Percentiles rank a stretch among this genome's conserved stretches.
These are phyloP conservation scores for Agriopis aurantiaria DNA, from an alignment of 2,888 invertebrate species.

Conservation along the genomic window DNA sequence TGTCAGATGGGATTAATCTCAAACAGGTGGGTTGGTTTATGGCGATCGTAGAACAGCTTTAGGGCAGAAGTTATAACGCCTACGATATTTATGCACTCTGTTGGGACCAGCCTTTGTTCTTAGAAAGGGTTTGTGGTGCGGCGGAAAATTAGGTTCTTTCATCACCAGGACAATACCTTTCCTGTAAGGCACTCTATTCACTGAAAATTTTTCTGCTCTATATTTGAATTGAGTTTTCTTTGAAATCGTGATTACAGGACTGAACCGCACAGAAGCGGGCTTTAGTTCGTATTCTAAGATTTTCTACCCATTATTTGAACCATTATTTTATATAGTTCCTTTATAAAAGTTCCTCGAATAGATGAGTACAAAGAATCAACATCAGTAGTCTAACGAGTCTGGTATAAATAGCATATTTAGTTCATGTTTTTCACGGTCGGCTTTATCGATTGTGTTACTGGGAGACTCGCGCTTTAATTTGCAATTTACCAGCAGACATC, in stretches of 20 bases:
- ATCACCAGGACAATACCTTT: slow-evolving; percentile 15
- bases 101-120: slow-evolving; percentile 21
- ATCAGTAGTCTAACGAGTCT: background rate
- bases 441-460: background rate
- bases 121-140: slow-evolving; percentile 17
- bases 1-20: background rate
- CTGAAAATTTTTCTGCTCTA: slow-evolving; percentile 1
- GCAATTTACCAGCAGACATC: background rate
- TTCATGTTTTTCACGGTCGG: background rate
- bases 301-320: background rate
- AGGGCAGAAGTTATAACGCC: slow-evolving; percentile 14
- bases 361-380: background rate
- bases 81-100: slow-evolving; percentile 23
- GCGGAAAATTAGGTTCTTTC: slow-evolving; percentile 20
- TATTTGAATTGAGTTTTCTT: slow-evolving; percentile 1
- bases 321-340: background rate
- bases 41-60: slow-evolving; percentile 6
- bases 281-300: background rate
- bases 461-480: slow-evolving; percentile 6
- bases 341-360: background rate
- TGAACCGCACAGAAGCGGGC: background rate
- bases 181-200: background rate
- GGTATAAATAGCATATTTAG: background rate
- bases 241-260: background rate
- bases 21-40: slow-evolving; percentile 1